A percentile compares a stretch with the other conserved stretches of the same genome.
Conservation (phyloP, 2,888 invertebrate genomes). For the Steinernema scapterisci region DNA sequence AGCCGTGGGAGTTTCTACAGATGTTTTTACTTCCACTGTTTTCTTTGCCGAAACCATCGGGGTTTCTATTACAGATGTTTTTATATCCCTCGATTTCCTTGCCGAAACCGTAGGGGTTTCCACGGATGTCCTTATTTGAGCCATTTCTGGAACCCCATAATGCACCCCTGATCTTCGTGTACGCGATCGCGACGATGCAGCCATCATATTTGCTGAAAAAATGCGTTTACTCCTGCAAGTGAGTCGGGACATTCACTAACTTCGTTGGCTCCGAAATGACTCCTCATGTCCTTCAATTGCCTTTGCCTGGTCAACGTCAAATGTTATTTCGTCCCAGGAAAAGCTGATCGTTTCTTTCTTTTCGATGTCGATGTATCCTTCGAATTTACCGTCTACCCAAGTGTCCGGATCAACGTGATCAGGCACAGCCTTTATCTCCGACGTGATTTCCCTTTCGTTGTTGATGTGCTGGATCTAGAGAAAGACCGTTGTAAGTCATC, state of each 20-base stretch:
- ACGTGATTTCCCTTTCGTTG: not conserved
- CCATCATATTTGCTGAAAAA: not conserved
- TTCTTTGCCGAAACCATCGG: no score
- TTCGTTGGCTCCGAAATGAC: not conserved
- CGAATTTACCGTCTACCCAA: constrained; percentile 54
- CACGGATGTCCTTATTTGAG: no score
- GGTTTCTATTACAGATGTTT: no score
- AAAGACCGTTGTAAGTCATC: not conserved
- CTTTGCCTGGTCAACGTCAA: constrained; percentile 19
- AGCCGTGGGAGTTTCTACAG: no score
- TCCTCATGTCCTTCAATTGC: not conserved
- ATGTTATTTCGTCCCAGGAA: not conserved
- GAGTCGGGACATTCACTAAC: not conserved
- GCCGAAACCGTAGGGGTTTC: no score
- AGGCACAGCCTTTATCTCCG: constrained; percentile 44
- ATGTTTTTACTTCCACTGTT: no score
- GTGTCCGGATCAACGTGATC: constrained; percentile 47
- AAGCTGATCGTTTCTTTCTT: not conserved
- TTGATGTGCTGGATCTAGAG: no score
- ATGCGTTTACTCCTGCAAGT: not conserved
- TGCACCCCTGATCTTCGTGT: not conserved
- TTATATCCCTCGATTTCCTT: no score
- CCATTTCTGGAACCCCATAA: not conserved
- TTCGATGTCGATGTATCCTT: not conserved
- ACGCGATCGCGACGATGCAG: not conserved